These are phyloP conservation scores for Corythoichthys haematopterus DNA, from an alignment of 2,113 vertebrate species.

Conservation along the genomic window DNA sequence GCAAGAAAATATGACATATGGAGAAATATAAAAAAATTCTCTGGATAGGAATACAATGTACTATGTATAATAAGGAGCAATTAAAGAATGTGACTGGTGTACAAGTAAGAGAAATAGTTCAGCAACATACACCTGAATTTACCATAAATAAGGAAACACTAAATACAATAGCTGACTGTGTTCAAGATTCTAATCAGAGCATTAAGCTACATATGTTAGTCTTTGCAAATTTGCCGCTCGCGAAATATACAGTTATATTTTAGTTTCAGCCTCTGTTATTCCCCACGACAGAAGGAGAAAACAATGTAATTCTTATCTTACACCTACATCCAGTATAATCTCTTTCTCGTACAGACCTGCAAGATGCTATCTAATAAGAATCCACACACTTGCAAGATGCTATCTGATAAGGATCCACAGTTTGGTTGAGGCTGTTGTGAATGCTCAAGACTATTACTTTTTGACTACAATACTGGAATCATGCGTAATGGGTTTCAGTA, in stretches of 20 bases:
- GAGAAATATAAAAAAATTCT: too few relatives aligned
- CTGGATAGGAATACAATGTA: too few relatives aligned
- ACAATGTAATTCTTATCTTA: conserved; percentile 49
- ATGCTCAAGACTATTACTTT: conserved; percentile 40
- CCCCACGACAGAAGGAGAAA: conserved; percentile 41
- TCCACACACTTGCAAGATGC: too few relatives aligned
- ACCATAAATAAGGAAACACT: too few relatives aligned
- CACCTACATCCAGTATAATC: conserved; percentile 39
- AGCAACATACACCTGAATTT: too few relatives aligned
- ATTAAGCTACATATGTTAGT: neutral
- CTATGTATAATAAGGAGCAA: too few relatives aligned
- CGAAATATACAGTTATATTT: conserved; percentile 28
- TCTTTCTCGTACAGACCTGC: conserved; percentile 53
- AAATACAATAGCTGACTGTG: too few relatives aligned
- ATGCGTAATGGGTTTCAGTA: neutral
- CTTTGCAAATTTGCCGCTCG: conserved; percentile 1
- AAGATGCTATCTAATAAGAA: conserved; percentile 52
- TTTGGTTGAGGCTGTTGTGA: conserved; percentile 43
- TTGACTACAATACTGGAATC: neutral
- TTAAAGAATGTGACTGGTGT: too few relatives aligned
- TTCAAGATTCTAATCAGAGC: too few relatives aligned
- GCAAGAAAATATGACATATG: too few relatives aligned
- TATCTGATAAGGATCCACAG: conserved; percentile 19
- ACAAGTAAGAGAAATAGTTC: too few relatives aligned
- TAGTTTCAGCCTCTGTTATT: conserved; percentile 34